phyloP scores from a whole-genome alignment of 2,113 vertebrate genomes.

The Macrotus californicus region DNA sequence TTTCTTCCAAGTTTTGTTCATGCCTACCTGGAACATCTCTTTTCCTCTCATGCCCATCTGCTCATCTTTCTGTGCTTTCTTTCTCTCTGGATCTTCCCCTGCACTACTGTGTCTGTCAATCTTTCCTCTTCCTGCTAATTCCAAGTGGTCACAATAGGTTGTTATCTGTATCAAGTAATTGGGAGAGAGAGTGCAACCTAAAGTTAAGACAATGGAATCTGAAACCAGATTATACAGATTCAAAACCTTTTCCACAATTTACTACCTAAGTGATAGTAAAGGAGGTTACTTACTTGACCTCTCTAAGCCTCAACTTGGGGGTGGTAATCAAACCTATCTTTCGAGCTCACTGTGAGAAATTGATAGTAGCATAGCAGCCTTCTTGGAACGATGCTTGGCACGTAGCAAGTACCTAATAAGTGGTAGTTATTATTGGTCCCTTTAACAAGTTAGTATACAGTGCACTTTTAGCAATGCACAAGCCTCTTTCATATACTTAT shows the following conservation, averaged over 20 bases:
- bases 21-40: not conserved
- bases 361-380: not conserved
- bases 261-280: not conserved
- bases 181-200: not conserved
- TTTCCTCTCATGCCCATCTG: not conserved
- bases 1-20: constrained; percentile 1
- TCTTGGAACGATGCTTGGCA: not conserved
- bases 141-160: not conserved
- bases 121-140: not conserved
- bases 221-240: not conserved
- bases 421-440: not conserved
- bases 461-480: not conserved
- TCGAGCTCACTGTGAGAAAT: not conserved
- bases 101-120: not conserved
- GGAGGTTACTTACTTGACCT: not conserved
- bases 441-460: not conserved
- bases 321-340: not conserved
- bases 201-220: not conserved
- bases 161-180: not conserved
- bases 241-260: not conserved
- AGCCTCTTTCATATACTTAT: not conserved
- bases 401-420: not conserved
- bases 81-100: not conserved
- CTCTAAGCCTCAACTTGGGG: not conserved
- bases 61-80: not conserved